Evolutionary conservation across 2,797 vertebrate genomes (phyloP).

Genomic region (Acropternis orthonyx): DNA sequence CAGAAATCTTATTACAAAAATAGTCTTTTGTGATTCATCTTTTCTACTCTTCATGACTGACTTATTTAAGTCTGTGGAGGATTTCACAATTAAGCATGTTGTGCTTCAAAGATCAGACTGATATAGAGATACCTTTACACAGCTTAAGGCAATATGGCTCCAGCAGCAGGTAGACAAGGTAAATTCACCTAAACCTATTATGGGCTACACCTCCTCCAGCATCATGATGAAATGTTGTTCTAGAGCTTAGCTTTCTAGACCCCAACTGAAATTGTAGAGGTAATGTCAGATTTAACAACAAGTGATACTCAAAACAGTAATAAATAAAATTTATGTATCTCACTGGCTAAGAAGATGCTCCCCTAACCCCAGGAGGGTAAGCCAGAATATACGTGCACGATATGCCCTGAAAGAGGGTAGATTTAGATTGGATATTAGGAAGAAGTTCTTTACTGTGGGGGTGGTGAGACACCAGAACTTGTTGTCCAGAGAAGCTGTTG

Average conservation of each 20-base stretch:
- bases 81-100: neutral
- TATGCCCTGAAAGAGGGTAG: neutral
- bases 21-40: neutral
- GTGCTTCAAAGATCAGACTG: neutral
- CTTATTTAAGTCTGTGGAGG: neutral
- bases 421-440: neutral
- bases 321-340: neutral
- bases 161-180: neutral
- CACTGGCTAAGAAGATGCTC: neutral
- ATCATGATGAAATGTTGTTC: neutral
- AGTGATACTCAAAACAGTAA: neutral
- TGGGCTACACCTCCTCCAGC: neutral
- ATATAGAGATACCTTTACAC: neutral
- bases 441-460: neutral
- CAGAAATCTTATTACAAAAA: neutral
- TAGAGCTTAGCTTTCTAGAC: neutral
- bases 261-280: neutral
- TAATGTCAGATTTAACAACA: neutral
- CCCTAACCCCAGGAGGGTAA: neutral
- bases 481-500: neutral
- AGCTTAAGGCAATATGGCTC: neutral
- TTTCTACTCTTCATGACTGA: neutral
- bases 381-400: fast-evolving
- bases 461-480: neutral
- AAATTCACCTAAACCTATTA: neutral